A percentile compares a stretch with the other conserved stretches of the same genome.
phyloP scores from a whole-genome alignment of 2,888 invertebrate genomes.

The Hypercompe scribonia region DNA sequence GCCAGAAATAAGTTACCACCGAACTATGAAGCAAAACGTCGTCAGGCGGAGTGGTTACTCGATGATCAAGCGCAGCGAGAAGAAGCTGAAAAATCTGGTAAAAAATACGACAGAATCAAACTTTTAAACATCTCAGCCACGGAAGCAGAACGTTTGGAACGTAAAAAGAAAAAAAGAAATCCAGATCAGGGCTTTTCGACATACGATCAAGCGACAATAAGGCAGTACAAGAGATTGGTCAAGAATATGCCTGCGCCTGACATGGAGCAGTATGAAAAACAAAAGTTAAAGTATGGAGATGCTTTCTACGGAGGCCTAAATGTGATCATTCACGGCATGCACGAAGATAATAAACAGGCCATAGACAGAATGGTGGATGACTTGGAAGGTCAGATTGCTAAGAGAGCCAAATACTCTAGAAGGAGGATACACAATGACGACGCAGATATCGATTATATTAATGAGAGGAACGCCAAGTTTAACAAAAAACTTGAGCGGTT shows the following conservation, averaged over 20 bases:
- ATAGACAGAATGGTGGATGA: constrained; percentile 98
- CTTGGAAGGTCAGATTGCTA: constrained; percentile 96
- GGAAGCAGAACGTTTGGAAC: constrained; percentile 95
- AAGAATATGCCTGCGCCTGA: constrained; percentile 94
- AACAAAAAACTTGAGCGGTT: constrained; percentile 99
- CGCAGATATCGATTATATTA: constrained; percentile 99
- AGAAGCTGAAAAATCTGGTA: constrained; percentile 91
- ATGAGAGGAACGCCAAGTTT: constrained; percentile 99
- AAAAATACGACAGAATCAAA: constrained; percentile 96
- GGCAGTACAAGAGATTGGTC: constrained; percentile 96
- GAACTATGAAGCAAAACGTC: constrained; percentile 97
- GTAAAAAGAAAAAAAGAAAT: constrained; percentile 96
- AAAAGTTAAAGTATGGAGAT: constrained; percentile 95
- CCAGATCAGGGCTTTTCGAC: constrained; percentile 98
- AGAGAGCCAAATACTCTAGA: constrained; percentile 97
- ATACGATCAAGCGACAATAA: constrained; percentile 94
- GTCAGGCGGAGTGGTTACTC: constrained; percentile 97
- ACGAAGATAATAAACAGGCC: constrained; percentile 95
- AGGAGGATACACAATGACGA: constrained; percentile 98
- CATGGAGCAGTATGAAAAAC: constrained; percentile 93
- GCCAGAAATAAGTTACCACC: constrained; percentile 95
- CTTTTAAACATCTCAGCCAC: constrained; percentile 94
- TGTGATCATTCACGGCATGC: constrained; percentile 95
- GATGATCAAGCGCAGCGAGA: constrained; percentile 95
- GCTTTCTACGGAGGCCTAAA: constrained; percentile 98